Evolutionary conservation across 1,140 invertebrate genomes (phyloP).

Genomic region (Chironomus striatipennis): DNA sequence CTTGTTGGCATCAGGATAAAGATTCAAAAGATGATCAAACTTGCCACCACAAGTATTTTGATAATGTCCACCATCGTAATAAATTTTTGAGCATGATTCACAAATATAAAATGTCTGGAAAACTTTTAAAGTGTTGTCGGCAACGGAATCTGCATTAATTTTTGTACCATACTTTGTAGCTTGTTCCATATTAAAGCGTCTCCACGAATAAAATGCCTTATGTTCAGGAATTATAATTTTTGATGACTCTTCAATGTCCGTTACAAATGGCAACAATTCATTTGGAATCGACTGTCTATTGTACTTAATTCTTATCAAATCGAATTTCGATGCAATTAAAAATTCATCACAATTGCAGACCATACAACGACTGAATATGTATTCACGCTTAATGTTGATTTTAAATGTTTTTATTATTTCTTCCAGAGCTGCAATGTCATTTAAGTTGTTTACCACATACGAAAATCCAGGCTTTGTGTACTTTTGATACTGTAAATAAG

Average conservation of each 20-base stretch:
- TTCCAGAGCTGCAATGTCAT: conserved; percentile 46
- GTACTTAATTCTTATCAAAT: conserved; percentile 38
- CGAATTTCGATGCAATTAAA: conserved; percentile 40
- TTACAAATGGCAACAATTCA: neutral
- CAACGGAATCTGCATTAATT: neutral
- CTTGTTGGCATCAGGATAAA: neutral
- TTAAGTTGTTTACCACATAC: conserved; percentile 42
- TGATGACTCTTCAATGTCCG: neutral
- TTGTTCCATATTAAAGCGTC: neutral
- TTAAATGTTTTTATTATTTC: conserved; percentile 55
- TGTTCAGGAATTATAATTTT: neutral
- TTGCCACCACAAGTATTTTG: neutral
- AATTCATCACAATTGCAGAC: conserved; percentile 54
- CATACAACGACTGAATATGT: conserved; percentile 60
- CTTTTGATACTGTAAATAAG: conserved; percentile 42
- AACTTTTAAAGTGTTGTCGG: neutral
- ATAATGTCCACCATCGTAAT: conserved; percentile 15
- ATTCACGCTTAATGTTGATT: conserved; percentile 46
- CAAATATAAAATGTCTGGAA: conserved; percentile 16
- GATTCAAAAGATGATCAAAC: neutral
- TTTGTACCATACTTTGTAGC: neutral
- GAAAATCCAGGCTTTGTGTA: conserved; percentile 44
- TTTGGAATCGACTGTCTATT: neutral
- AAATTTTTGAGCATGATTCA: neutral
- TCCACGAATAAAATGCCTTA: neutral